A percentile compares a stretch with the other conserved stretches of the same genome.
Evolutionary conservation across 2,888 invertebrate genomes (phyloP).

Genomic region (Scaptomyza reducta): DNA sequence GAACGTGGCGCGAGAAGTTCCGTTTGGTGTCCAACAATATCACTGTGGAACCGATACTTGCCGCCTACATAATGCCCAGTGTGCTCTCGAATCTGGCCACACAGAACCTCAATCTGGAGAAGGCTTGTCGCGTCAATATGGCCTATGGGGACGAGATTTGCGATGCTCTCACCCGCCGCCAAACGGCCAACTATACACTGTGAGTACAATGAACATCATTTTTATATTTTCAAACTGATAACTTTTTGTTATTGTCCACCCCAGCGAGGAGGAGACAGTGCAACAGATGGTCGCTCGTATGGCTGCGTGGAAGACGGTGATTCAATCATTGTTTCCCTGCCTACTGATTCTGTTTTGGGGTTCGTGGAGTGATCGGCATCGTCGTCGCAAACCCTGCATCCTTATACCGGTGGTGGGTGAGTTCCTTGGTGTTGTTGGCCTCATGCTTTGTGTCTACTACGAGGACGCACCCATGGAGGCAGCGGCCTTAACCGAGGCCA

Average conservation of each 20-base stretch:
- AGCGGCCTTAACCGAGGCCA: conserved; percentile 91
- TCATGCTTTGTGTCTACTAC: conserved; percentile 92
- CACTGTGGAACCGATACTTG: conserved; percentile 88
- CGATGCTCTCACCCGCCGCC: conserved; percentile 89
- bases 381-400: conserved; percentile 89
- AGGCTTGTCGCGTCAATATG: conserved; percentile 93
- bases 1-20: conserved; percentile 84
- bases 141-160: conserved; percentile 90
- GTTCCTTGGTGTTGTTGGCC: conserved; percentile 90
- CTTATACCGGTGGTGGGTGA: conserved; percentile 92
- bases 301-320: conserved; percentile 93
- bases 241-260: conserved; percentile 61
- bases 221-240: not conserved
- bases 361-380: conserved; percentile 88
- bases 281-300: conserved; percentile 91
- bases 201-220: conserved; percentile 76
- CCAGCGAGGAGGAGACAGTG: conserved; percentile 87
- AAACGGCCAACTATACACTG: conserved; percentile 86
- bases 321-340: conserved; percentile 93
- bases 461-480: conserved; percentile 92
- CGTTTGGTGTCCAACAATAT: conserved; percentile 86
- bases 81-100: conserved; percentile 90
- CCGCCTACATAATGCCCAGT: conserved; percentile 87
- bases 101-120: conserved; percentile 93
- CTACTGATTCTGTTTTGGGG: conserved; percentile 92